A percentile compares a stretch with the other conserved stretches of the same genome.
These are phyloP conservation scores for Sinhomidia bicolor DNA, from an alignment of 2,888 invertebrate species.

Conservation along the genomic window DNA sequence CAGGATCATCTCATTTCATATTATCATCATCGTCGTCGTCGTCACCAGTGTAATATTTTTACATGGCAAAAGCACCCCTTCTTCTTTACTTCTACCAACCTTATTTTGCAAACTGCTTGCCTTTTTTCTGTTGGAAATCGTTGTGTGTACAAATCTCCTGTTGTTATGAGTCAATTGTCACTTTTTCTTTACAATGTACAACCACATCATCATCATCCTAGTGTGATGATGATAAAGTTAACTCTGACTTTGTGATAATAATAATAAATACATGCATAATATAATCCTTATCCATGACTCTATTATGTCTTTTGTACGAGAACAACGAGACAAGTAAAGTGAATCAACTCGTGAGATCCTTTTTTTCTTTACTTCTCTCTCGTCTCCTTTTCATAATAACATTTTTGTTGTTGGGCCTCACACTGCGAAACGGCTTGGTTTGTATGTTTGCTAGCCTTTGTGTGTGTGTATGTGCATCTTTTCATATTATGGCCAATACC, in stretches of 20 bases:
- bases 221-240: slow-evolving; percentile 46
- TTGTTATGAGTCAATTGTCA: slow-evolving; percentile 72
- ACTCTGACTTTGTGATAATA: slow-evolving; percentile 46
- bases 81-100: not conserved
- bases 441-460: slow-evolving; percentile 2
- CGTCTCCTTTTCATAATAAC: slow-evolving; percentile 52
- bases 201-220: slow-evolving; percentile 65
- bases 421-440: slow-evolving; percentile 62
- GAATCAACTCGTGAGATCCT: slow-evolving; percentile 74
- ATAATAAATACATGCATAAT: not conserved
- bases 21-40: not conserved
- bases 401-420: slow-evolving; percentile 60
- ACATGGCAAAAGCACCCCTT: not conserved
- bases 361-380: slow-evolving; percentile 23
- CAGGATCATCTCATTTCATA: slow-evolving; percentile 22
- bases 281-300: slow-evolving; percentile 53
- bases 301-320: slow-evolving; percentile 60
- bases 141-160: slow-evolving; percentile 43
- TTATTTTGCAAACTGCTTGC: slow-evolving; percentile 58
- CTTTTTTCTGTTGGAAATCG: slow-evolving; percentile 49
- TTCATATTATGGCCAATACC: slow-evolving; percentile 18
- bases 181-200: slow-evolving; percentile 33
- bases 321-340: slow-evolving; percentile 48
- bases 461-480: not conserved
- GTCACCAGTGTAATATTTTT: not conserved